Conservation (phyloP, 1,140 invertebrate species). For the Stegodyphus mimosarum region DNA sequence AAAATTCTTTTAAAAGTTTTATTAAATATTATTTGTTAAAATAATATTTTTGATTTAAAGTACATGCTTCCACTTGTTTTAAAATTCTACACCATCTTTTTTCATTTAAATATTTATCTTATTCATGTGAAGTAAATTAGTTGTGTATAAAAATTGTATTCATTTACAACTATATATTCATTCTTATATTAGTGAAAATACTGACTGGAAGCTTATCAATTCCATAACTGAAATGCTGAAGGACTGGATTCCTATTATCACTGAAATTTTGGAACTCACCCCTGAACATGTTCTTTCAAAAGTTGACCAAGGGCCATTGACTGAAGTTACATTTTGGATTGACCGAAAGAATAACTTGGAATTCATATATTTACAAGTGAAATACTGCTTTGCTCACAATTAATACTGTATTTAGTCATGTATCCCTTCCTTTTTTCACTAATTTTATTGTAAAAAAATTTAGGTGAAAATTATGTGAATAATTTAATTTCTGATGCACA, state of each 20-base stretch:
- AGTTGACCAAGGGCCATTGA: slow-evolving; percentile 29
- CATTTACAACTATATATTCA: not conserved
- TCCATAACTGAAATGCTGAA: slow-evolving; percentile 39
- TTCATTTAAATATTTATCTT: not conserved
- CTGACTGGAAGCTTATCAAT: slow-evolving; percentile 16
- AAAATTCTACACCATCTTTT: too few relatives aligned
- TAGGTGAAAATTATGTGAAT: too few relatives aligned
- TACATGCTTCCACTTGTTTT: too few relatives aligned
- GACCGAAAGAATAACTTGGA: slow-evolving; percentile 31
- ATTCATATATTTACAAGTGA: slow-evolving; percentile 31
- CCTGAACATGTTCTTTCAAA: slow-evolving; percentile 20
- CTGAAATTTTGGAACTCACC: slow-evolving; percentile 34
- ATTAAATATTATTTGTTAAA: too few relatives aligned
- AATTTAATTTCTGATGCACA: too few relatives aligned
- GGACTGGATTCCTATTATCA: slow-evolving; percentile 32
- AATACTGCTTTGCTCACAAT: too few relatives aligned
- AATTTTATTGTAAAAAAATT: too few relatives aligned
- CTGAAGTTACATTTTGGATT: slow-evolving; percentile 45
- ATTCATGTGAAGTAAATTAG: not conserved
- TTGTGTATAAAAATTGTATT: too few relatives aligned
- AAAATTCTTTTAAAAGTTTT: too few relatives aligned
- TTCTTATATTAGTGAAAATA: not conserved
- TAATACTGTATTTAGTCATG: too few relatives aligned
- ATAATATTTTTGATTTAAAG: too few relatives aligned
- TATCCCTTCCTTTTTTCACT: too few relatives aligned